phyloP scores from a whole-genome alignment of 2,113 vertebrate species.

The Casuarius casuarius region DNA sequence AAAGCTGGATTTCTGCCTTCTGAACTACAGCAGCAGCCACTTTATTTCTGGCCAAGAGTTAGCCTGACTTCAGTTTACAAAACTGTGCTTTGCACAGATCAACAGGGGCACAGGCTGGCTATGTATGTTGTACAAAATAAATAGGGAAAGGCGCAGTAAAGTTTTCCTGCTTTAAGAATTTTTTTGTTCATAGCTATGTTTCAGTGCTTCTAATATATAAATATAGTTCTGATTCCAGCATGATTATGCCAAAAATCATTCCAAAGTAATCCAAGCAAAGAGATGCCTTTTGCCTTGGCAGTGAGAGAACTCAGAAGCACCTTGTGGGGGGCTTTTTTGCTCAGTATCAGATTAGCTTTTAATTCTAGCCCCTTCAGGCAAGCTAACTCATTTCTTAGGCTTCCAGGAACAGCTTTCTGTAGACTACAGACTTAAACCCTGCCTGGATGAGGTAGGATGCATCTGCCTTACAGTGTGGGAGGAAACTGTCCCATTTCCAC shows the following conservation, averaged over 20 bases:
- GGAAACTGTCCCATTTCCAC: neutral
- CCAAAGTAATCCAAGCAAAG: neutral
- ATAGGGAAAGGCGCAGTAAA: too few relatives aligned
- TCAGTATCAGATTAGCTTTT: neutral
- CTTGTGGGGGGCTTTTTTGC: too few relatives aligned
- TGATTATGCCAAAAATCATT: neutral
- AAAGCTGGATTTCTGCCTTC: neutral
- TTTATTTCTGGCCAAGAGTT: too few relatives aligned
- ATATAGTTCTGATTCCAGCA: too few relatives aligned
- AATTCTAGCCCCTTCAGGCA: neutral
- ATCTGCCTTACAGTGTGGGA: neutral
- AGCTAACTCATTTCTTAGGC: neutral
- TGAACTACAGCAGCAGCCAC: fast-evolving
- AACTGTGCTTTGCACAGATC: too few relatives aligned
- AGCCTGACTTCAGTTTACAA: too few relatives aligned
- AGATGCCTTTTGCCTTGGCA: neutral
- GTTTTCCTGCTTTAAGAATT: too few relatives aligned
- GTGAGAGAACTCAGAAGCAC: neutral
- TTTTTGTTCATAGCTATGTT: too few relatives aligned
- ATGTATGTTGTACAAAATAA: too few relatives aligned
- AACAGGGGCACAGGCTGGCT: too few relatives aligned
- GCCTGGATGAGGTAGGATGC: neutral
- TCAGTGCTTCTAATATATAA: too few relatives aligned
- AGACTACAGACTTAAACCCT: neutral
- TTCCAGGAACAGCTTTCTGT: neutral